Percentiles rank a stretch among this genome's conserved stretches.
These are phyloP conservation scores for Idris sp. DNA, from an alignment of 1,140 invertebrate species.

Conservation along the genomic window DNA sequence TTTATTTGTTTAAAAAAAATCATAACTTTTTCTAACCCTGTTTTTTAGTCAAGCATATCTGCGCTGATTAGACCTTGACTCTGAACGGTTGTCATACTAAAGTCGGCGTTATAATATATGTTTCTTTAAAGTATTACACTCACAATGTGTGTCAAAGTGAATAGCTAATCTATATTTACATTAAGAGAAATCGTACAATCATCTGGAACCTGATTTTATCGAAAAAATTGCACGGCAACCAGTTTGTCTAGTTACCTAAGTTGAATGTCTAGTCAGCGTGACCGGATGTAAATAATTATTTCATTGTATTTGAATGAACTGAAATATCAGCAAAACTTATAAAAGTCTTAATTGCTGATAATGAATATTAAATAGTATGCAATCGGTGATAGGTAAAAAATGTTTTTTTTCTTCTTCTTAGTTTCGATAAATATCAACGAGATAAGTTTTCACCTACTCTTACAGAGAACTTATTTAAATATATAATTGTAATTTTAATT, in stretches of 20 bases:
- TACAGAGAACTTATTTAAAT: too few relatives aligned
- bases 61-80: constrained; percentile 28
- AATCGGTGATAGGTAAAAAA: too few relatives aligned
- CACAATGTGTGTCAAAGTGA: constrained; percentile 39
- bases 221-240: constrained; percentile 35
- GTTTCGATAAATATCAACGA: too few relatives aligned
- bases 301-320: constrained; percentile 24
- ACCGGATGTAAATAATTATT: constrained; percentile 44
- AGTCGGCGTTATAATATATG: not conserved
- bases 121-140: constrained; percentile 12
- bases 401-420: too few relatives aligned
- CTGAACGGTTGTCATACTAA: constrained; percentile 38
- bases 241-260: constrained; percentile 38
- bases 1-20: too few relatives aligned
- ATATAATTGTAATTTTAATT: too few relatives aligned
- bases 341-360: constrained; percentile 22
- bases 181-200: constrained; percentile 41
- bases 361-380: constrained; percentile 27
- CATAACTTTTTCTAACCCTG: too few relatives aligned
- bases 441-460: too few relatives aligned
- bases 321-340: constrained; percentile 20
- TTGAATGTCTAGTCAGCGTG: constrained; percentile 23
- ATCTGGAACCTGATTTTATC: constrained; percentile 30
- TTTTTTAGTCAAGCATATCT: not conserved
- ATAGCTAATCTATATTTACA: constrained; percentile 43